These are phyloP conservation scores for Bombyx mori DNA, from an alignment of 1,140 invertebrate species.

Conservation along the genomic window ASM3026992v2 NC_085126.1:8274001-8274500, in stretches of 20 bases:
- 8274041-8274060: too few relatives aligned
- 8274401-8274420: too few relatives aligned
- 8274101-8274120: too few relatives aligned
- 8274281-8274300: conserved; percentile 10
- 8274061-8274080: too few relatives aligned
- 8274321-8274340: not conserved
- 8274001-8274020: not conserved
- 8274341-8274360: not conserved
- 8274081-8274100: too few relatives aligned
- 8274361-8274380: conserved; percentile 2
- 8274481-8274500: too few relatives aligned
- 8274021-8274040: too few relatives aligned
- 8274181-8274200: conserved; percentile 8
- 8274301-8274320: conserved; percentile 7
- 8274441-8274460: conserved; percentile 20
- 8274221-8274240: conserved; percentile 10
- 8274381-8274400: not conserved
- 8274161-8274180: conserved; percentile 7
- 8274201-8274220: conserved; percentile 8
- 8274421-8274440: not conserved
- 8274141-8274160: not conserved
- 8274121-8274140: not conserved
- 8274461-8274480: conserved; percentile 31
- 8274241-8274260: conserved; percentile 5
- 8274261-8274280: conserved; percentile 4